phyloP scores from a whole-genome alignment of 2,113 vertebrate genomes.

The Ramphastos sulfuratus region DNA sequence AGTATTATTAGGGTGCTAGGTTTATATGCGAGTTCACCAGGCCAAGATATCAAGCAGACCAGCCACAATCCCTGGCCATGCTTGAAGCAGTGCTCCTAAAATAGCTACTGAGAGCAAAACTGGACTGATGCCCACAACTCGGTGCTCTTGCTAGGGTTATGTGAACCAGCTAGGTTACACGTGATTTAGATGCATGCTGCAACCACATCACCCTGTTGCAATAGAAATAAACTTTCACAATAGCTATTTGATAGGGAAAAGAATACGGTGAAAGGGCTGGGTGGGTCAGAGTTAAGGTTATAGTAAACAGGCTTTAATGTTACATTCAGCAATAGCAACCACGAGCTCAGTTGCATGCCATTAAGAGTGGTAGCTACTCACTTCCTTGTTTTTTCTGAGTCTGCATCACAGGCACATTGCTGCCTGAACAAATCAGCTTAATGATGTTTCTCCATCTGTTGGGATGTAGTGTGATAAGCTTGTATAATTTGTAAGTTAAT shows the following conservation, averaged over 20 bases:
- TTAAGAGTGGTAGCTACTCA: neutral
- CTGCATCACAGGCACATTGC: neutral
- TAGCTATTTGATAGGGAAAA: neutral
- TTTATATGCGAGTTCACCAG: neutral
- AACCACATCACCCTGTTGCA: neutral
- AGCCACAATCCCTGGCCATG: neutral
- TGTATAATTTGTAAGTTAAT: conserved; percentile 66
- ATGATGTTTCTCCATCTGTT: conserved; percentile 60
- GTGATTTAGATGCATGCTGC: neutral
- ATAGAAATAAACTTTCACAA: conserved; percentile 8
- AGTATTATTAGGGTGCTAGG: neutral
- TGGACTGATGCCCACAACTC: neutral
- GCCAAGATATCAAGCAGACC: neutral
- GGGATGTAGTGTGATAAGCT: conserved; percentile 37
- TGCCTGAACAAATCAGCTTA: conserved; percentile 64
- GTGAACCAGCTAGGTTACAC: accelerated
- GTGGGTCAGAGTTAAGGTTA: neutral
- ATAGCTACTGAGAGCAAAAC: neutral
- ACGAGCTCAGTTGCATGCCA: neutral
- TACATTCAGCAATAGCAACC: neutral
- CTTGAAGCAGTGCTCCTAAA: neutral
- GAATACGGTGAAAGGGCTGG: neutral
- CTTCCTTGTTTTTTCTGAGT: conserved; percentile 45
- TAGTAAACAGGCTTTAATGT: neutral
- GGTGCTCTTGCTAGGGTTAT: neutral